Conservation (phyloP, 2,113 vertebrate genomes). For the Lota lota region DNA sequence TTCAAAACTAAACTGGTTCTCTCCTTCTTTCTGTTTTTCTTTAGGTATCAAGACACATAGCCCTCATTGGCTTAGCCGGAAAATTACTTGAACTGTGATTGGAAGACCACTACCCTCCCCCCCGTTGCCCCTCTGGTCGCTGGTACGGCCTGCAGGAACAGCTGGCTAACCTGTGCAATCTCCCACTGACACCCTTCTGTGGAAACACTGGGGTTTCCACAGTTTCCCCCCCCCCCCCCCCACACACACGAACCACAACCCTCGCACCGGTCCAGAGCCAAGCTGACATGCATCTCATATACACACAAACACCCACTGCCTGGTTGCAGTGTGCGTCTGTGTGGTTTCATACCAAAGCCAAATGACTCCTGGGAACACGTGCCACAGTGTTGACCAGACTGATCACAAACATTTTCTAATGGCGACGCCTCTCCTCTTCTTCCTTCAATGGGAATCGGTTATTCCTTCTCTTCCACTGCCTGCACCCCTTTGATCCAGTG, state of each 20-base stretch:
- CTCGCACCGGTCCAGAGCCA: too few species aligned
- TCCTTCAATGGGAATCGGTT: constrained; percentile 42
- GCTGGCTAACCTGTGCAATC: constrained; percentile 36
- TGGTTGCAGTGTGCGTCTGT: constrained; percentile 53
- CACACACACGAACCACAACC: neutral
- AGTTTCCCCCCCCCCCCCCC: too few species aligned
- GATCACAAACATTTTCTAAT: too few species aligned
- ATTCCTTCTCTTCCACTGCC: constrained; percentile 25
- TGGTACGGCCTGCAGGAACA: constrained; percentile 16
- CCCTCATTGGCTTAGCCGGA: constrained; percentile 38
- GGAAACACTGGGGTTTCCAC: too few species aligned
- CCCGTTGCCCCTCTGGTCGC: constrained; percentile 21
- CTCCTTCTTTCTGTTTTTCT: neutral
- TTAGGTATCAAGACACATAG: constrained; percentile 75
- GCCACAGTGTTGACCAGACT: constrained; percentile 16
- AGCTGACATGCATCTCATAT: neutral
- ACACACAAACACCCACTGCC: constrained; percentile 52
- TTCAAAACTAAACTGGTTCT: constrained; percentile 7
- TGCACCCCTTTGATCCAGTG: constrained; percentile 36
- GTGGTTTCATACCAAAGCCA: constrained; percentile 54
- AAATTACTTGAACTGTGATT: constrained; percentile 41
- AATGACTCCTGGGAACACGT: constrained; percentile 34
- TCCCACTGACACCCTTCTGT: constrained; percentile 31
- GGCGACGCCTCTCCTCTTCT: constrained; percentile 9
- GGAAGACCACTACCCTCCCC: constrained; percentile 28